Evolutionary conservation across 2,888 invertebrate genomes (phyloP).

Genomic region (Conistra vaccinii): DNA sequence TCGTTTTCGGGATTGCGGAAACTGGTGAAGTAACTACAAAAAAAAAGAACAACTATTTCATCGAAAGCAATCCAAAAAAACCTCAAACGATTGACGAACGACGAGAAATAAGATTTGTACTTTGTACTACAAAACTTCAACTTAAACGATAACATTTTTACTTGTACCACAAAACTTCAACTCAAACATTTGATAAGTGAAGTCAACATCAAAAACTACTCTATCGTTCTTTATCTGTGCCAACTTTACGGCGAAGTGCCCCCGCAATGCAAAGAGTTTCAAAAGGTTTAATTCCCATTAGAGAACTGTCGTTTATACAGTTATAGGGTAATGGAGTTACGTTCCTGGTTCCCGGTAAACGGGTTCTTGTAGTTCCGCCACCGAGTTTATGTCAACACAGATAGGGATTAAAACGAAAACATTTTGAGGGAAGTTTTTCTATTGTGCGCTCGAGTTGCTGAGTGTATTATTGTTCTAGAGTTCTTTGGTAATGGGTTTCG

Average conservation of each 20-base stretch:
- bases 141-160: not conserved
- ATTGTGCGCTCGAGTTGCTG: constrained; percentile 48
- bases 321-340: constrained; percentile 66
- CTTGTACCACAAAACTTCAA: constrained; percentile 15
- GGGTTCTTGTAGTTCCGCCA: constrained; percentile 56
- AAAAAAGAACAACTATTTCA: not conserved
- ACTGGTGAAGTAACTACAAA: not conserved
- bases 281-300: constrained; percentile 69
- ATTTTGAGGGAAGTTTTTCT: constrained; percentile 58
- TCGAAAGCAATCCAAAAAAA: too few relatives aligned
- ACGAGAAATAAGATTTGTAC: too few relatives aligned
- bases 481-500: constrained; percentile 30
- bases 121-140: constrained; percentile 16
- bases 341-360: constrained; percentile 59
- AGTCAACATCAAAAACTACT: constrained; percentile 49
- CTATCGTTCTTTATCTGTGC: constrained; percentile 52
- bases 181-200: constrained; percentile 50
- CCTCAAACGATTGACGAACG: too few relatives aligned
- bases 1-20: not conserved
- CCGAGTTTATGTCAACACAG: constrained; percentile 62
- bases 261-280: constrained; percentile 62
- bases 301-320: constrained; percentile 63
- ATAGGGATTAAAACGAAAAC: constrained; percentile 61
- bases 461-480: constrained; percentile 46
- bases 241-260: constrained; percentile 52